Conservation (phyloP, 1,140 invertebrate genomes). For the Anoplolepis gracilipes region DNA sequence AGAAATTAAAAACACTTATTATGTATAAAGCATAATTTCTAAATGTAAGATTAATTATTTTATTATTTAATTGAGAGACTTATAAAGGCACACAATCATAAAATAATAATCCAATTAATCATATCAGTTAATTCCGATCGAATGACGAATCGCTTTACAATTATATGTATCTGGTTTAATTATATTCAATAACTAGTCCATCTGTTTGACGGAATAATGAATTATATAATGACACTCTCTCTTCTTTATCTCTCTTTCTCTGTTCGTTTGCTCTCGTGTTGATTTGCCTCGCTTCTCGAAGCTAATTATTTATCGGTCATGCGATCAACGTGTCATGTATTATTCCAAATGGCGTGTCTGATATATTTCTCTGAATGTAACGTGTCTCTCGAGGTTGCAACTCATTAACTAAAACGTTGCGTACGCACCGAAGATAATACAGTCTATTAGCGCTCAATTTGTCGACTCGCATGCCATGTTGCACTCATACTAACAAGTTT, state of each 20-base stretch:
- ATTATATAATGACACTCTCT: neutral
- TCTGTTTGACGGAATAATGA: neutral
- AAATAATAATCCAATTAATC: neutral
- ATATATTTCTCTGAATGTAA: slow-evolving; percentile 25
- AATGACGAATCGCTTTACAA: neutral
- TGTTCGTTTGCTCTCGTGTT: slow-evolving; percentile 7
- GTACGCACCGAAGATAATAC: neutral
- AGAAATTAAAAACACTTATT: neutral
- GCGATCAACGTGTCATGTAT: neutral
- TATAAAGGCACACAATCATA: neutral
- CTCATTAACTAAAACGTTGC: slow-evolving; percentile 10
- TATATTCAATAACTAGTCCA: neutral
- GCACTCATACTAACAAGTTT: neutral
- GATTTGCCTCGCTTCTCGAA: neutral
- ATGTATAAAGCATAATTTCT: neutral
- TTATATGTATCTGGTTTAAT: neutral
- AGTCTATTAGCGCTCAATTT: slow-evolving; percentile 20
- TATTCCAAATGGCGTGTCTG: slow-evolving; percentile 7
- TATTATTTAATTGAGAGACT: neutral
- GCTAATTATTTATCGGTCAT: slow-evolving; percentile 37
- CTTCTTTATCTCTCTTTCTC: neutral
- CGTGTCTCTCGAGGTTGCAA: slow-evolving; percentile 1
- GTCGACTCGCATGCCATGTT: neutral
- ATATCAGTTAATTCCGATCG: neutral
- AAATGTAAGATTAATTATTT: neutral